Evolutionary conservation across 2,797 vertebrate species (phyloP).

Genomic region (Parambassis ranga): DNA sequence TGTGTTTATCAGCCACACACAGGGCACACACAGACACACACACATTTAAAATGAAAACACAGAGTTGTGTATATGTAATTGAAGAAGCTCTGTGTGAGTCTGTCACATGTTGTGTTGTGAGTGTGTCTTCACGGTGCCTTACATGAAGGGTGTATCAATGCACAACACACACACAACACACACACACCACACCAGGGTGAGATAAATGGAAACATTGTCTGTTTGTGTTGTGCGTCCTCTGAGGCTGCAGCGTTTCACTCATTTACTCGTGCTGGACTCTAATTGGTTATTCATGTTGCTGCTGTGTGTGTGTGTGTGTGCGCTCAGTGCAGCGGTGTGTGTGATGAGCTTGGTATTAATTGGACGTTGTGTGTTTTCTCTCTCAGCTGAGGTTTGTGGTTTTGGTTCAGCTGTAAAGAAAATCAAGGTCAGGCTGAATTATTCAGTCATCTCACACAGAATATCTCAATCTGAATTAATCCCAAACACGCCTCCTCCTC

Average conservation of each 20-base stretch:
- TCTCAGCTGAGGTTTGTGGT: constrained; percentile 40
- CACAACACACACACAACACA: neutral
- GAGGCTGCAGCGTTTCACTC: constrained; percentile 36
- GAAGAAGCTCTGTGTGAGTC: constrained; percentile 8
- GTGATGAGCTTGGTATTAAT: constrained; percentile 47
- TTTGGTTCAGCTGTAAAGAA: constrained; percentile 51
- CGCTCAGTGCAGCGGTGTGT: constrained; percentile 33
- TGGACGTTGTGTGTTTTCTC: constrained; percentile 39
- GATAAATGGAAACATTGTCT: constrained; percentile 8
- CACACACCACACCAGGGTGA: neutral
- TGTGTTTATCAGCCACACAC: constrained; percentile 51
- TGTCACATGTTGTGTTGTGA: constrained; percentile 19
- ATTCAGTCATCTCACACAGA: constrained; percentile 29
- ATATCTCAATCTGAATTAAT: constrained; percentile 9
- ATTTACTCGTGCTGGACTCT: constrained; percentile 43
- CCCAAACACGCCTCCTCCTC: too few relatives aligned
- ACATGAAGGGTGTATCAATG: neutral
- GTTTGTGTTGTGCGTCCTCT: constrained; percentile 23
- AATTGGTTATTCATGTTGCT: constrained; percentile 53
- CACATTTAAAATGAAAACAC: constrained; percentile 2
- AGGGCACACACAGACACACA: constrained; percentile 22
- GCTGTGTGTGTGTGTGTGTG: neutral
- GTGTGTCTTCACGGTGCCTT: constrained; percentile 3
- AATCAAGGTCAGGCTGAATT: constrained; percentile 47
- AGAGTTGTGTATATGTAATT: constrained; percentile 41